Base-by-base conservation (phyloP, 2,888 invertebrate genomes). In the Malacosoma neustria region DNA sequence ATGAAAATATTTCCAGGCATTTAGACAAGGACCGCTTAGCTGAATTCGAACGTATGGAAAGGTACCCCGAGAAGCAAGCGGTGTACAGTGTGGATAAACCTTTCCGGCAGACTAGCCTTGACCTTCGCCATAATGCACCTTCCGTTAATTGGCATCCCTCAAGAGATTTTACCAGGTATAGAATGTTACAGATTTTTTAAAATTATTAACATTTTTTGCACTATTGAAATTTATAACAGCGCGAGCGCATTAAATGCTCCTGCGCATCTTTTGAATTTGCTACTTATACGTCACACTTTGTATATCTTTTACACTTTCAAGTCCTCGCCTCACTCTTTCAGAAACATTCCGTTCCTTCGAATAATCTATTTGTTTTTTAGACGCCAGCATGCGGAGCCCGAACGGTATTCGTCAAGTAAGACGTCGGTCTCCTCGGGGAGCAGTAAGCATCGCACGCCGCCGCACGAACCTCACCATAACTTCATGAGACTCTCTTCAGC, bases 61-160 rank as follows among this genome's bases (percentile, higher is more conserved):
- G 85, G 41, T 85, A 82, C 38, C 75, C 76, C 0, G 87, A 87
- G 54, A 87, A 86, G 56, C 86, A 86, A 43, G 87, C 87, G 0
- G 84, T 82, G 45, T 87, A 87, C 51, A 84, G 84, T 42, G 85
- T 81, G 14, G 87, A 87, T 56, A 87, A 87, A 42, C 85, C 86
- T 1, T 86, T 87, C 61, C 56, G 85, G 9, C 87, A 87, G 55
- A 81, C 87, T 38, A 87, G 86, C 35, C 69, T 87, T 4, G 87
- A 87, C 45, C 56, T 86, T 30, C 72, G 87, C 14, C 84, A 86
- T 40, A 79, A 80, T 40, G 57, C 64, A 7, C 57, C 61, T 1
- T 36, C 64, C 5, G 37, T 68, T 37, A 79, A 75, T 51, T 87
- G 87, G 87, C 84, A 80, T 34, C 76, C 76, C n/a, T 64, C 85